Evolutionary conservation across 2,888 invertebrate genomes (phyloP), one percentile per base, ranked within the genome.

Genomic region (Melinaea menophilus): DNA sequence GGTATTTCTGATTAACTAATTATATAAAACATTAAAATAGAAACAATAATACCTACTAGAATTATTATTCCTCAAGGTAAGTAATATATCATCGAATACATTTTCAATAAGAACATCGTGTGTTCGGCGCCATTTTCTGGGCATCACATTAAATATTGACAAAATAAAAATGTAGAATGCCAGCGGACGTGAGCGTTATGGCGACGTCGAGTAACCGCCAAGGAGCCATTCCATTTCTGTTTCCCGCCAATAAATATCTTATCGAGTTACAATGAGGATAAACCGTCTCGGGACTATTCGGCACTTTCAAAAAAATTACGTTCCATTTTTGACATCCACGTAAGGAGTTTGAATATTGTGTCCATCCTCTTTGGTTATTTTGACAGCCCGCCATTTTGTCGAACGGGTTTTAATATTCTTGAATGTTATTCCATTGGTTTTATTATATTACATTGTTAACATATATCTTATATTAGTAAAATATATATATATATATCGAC

Each of bases 161-260:
- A 86, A 86, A 86, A 88, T 90, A 89, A 90, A 90, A 88, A 89
- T 90, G 87, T 86, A 85, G 81, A 89, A 88, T 84, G 79, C 77
- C 79, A 75, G 75, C 76, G 82, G 84, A 86, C 87, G 83, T 82
- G 83, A 72, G 79, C 75, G 84, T 85, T 83, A 83, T 78, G 79
- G 81, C 80, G 80, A 82, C 79, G 80, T 75, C 79, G 75, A 72
- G 74, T 79, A 82, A 76, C 84, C 84, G 81, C 84, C 81, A 76
- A 82, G 87, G 85, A 84, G 85, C 82, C 80, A 82, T 87, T 85
- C 85, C 82, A 84, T 87, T 86, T 86, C 81, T 82, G 85, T 82
- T 86, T 79, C 80, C 84, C 82, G 79, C 84, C 88, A 88, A 88
- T 90, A 90, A 89, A 90, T 90, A 90, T 86, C 82, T 89, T 90